Percentiles rank a stretch among this genome's conserved stretches.
Evolutionary conservation across 2,113 vertebrate species (phyloP).

Genomic region (Xiphophorus couchianus): DNA sequence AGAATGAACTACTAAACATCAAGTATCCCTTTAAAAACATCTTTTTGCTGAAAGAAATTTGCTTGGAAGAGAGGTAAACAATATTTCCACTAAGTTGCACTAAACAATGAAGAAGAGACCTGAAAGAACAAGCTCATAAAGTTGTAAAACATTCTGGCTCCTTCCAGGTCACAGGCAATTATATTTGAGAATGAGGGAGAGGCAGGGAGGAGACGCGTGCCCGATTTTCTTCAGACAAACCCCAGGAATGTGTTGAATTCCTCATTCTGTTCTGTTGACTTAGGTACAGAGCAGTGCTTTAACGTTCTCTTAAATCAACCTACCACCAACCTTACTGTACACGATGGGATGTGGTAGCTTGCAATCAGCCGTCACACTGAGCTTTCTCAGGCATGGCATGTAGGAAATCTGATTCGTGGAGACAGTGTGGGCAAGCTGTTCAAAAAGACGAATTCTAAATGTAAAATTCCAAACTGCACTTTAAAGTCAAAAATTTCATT

Average conservation of each 20-base stretch:
- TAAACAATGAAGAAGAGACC: conserved; percentile 65
- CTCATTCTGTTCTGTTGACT: conserved; percentile 6
- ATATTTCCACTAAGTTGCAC: conserved; percentile 60
- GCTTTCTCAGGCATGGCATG: not conserved
- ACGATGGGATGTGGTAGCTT: not conserved
- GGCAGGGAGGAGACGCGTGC: conserved; percentile 26
- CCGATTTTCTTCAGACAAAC: conserved; percentile 9
- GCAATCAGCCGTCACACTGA: not conserved
- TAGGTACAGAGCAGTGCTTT: not conserved
- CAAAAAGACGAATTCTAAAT: not conserved
- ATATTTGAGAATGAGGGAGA: conserved; percentile 50
- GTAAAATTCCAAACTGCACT: not conserved
- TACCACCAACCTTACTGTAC: not conserved
- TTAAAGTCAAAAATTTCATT: not conserved
- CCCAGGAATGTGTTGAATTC: conserved; percentile 37
- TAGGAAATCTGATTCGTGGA: not conserved
- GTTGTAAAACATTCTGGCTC: conserved; percentile 54
- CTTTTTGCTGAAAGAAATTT: not conserved
- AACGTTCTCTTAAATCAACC: not conserved
- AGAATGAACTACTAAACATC: not conserved
- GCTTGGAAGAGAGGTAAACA: not conserved
- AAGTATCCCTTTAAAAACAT: not conserved
- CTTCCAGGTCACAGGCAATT: conserved; percentile 61
- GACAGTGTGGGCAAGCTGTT: not conserved
- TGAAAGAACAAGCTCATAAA: conserved; percentile 67